phyloP scores from a whole-genome alignment of 2,113 vertebrate genomes.

The Eolophus roseicapilla region DNA sequence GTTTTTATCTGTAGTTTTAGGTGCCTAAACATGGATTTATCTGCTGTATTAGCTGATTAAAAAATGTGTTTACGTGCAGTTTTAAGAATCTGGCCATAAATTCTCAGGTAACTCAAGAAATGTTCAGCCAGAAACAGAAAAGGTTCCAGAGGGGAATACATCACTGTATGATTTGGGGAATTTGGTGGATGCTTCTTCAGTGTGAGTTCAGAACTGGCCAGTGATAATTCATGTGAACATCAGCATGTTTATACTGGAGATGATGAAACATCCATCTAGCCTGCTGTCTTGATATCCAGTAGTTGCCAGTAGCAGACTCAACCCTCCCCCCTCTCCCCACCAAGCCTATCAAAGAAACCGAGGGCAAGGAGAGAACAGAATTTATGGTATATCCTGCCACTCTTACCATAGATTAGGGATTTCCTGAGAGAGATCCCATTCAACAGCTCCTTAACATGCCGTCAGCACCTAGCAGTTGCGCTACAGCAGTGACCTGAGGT shows the following conservation, averaged over 20 bases:
- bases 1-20: conserved; percentile 55
- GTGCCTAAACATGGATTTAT: conserved; percentile 59
- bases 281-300: rapidly evolving
- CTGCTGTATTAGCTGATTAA: conserved; percentile 18
- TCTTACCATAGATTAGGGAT: neutral
- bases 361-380: neutral
- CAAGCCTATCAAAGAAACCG: neutral
- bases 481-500: neutral
- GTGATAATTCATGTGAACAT: neutral
- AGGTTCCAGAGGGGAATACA: neutral
- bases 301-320: neutral
- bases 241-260: neutral
- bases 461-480: neutral
- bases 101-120: conserved; percentile 47
- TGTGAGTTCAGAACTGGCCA: neutral
- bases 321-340: neutral
- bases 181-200: conserved; percentile 2
- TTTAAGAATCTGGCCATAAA: conserved; percentile 47
- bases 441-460: neutral
- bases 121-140: neutral
- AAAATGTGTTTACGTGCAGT: conserved; percentile 31
- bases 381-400: neutral
- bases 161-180: neutral
- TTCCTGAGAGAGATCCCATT: neutral
- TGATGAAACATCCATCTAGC: neutral